Evolutionary conservation across 2,113 vertebrate genomes (phyloP), one percentile per base, ranked within the genome.

Genomic region (Spea multiplicata): DNA sequence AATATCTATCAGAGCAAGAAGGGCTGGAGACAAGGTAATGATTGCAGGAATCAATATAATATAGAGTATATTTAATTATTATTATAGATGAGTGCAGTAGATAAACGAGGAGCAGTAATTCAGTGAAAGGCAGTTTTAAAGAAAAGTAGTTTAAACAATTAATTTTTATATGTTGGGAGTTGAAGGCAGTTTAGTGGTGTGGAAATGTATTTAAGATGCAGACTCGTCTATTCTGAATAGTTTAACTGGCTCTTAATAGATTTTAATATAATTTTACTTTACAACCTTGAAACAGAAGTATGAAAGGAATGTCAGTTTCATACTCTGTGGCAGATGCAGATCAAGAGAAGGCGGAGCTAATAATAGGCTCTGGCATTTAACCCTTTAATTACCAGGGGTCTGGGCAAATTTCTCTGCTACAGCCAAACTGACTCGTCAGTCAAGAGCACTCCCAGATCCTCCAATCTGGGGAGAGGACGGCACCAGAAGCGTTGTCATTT

Each of bases 21-120:
- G n/a, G n/a, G n/a, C 70, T 57, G 44, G 62, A 59, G 13, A 45
- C n/a, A 64, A 71, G 67, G 62, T 80, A 75, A 80, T 66, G 69
- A 82, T 80, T 75, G 53, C 67, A 80, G 62, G 44, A 80, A 72
- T 71, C 61, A 61, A 80, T 76, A 80, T 75, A 59, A 74, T 82
- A 47, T 78, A 73, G n/a, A n/a, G n/a, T 72, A 52, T 73, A 74
- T 65, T 66, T 69, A 48, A 75, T 75, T 50, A 66, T 76, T 74
- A 53, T 75, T 72, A 59, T 59, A 66, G 50, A 79, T 65, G 65
- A 76, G 68, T 67, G 50, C 52, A 59, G 53, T 66, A 72, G 72
- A 71, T 66, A 66, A 79, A 80, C 57, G 44, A 44, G 64, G 73
- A 13, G 16, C 64, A 49, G 17, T 73, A 73, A 80, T 73, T 73